Evolutionary conservation across 1,140 invertebrate genomes (phyloP).

Genomic region (Eriosoma lanigerum): DNA sequence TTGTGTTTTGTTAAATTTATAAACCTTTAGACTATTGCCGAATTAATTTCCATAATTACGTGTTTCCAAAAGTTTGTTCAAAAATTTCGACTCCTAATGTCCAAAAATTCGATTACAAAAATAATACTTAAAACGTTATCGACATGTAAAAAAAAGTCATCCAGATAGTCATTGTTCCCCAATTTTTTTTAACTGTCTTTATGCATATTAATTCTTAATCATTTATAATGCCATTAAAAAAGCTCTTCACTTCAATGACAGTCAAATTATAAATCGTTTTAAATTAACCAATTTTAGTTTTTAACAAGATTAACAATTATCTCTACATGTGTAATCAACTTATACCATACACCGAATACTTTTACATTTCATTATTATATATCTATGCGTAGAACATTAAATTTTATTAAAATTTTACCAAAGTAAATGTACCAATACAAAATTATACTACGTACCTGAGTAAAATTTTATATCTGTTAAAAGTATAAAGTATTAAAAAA

Average conservation of each 20-base stretch:
- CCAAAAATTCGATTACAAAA: conserved; percentile 1
- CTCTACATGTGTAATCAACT: not conserved
- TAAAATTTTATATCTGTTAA: conserved; percentile 5
- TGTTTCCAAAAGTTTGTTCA: not conserved
- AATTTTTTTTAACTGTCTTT: not conserved
- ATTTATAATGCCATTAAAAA: not conserved
- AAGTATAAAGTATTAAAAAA: not conserved
- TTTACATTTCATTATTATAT: not conserved
- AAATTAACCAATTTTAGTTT: not conserved
- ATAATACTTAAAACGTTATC: not conserved
- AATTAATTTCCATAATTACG: conserved; percentile 23
- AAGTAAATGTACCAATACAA: not conserved
- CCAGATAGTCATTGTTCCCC: not conserved
- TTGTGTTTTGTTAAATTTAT: not conserved
- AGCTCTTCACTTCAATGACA: not conserved
- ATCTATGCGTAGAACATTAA: not conserved
- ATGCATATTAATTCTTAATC: not conserved
- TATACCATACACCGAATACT: not conserved
- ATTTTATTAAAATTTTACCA: not conserved
- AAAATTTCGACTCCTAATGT: not conserved
- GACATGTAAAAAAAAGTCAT: not conserved
- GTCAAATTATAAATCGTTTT: not conserved
- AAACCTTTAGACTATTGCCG: conserved; percentile 7
- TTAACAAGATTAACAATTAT: not conserved
- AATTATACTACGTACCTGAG: conserved; percentile 4